Evolutionary conservation across 2,888 invertebrate genomes (phyloP).

Genomic region (Fragum whitleyi): DNA sequence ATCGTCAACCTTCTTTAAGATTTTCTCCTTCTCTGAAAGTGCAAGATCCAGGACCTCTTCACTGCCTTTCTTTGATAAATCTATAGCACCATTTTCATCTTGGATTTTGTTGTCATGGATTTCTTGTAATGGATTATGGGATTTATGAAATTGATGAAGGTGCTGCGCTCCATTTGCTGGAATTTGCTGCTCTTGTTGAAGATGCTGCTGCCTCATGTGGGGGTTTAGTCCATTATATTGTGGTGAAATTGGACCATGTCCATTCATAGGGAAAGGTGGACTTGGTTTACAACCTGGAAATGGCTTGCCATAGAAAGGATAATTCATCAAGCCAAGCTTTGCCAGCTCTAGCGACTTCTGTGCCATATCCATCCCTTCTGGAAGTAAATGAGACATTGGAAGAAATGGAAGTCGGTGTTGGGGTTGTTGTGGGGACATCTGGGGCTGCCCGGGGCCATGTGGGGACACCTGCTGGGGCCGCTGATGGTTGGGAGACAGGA

Average conservation of each 20-base stretch:
- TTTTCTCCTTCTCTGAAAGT: conserved; percentile 62
- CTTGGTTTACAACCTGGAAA: conserved; percentile 69
- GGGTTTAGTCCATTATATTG: conserved; percentile 70
- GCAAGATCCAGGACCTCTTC: conserved; percentile 63
- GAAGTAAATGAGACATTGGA: conserved; percentile 55
- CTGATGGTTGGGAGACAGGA: conserved; percentile 67
- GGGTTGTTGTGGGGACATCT: conserved; percentile 50
- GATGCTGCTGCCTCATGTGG: conserved; percentile 55
- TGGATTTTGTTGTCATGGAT: conserved; percentile 69
- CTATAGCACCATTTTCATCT: conserved; percentile 77
- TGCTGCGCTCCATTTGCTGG: conserved; percentile 35
- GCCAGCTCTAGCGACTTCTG: conserved; percentile 63
- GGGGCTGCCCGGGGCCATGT: conserved; percentile 37
- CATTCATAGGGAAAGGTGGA: conserved; percentile 74
- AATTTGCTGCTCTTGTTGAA: conserved; percentile 49
- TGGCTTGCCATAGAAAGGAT: conserved; percentile 58
- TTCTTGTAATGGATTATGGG: conserved; percentile 69
- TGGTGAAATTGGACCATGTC: conserved; percentile 71
- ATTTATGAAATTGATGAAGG: conserved; percentile 56
- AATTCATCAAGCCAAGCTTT: conserved; percentile 62
- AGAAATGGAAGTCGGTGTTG: conserved; percentile 64
- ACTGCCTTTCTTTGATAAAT: conserved; percentile 75
- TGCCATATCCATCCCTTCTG: conserved; percentile 60
- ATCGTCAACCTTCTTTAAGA: conserved; percentile 56
- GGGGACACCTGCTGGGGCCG: conserved; percentile 36